Conservation (phyloP, 1,140 invertebrate genomes). For the Holotrichia oblita region DNA sequence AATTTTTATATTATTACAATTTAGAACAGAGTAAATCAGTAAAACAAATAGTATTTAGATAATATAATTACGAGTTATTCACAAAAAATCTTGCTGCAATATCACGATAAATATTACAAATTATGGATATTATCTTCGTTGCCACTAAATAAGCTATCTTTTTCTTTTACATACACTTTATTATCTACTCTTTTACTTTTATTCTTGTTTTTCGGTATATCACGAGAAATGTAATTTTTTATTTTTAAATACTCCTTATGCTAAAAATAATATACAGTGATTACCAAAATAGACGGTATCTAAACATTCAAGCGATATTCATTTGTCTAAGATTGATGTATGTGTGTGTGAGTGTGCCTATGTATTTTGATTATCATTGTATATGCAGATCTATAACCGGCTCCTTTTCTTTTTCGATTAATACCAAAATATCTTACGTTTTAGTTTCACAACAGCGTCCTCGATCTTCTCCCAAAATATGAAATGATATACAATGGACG, state of each 20-base stretch:
- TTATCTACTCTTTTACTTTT: background rate
- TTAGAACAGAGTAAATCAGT: background rate
- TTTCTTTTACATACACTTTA: conserved; percentile 1
- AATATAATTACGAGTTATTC: conserved; percentile 19
- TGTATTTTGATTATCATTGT: background rate
- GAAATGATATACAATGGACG: background rate
- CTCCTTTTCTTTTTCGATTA: background rate
- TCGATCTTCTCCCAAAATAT: background rate
- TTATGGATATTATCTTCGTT: background rate
- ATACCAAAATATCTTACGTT: background rate
- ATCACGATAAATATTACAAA: conserved; percentile 16
- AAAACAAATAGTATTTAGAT: background rate
- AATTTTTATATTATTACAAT: conserved; percentile 8
- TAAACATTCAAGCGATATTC: background rate
- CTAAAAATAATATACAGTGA: background rate
- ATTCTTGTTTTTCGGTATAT: background rate
- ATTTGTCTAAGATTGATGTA: too few relatives aligned
- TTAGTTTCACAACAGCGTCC: background rate
- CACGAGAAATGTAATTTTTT: background rate
- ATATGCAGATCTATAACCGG: background rate
- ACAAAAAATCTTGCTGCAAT: conserved; percentile 14
- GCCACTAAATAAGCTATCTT: conserved; percentile 23
- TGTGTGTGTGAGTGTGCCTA: background rate
- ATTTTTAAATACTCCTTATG: background rate
- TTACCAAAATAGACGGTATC: background rate